Evolutionary conservation across 2,888 invertebrate genomes (phyloP), one percentile per base, ranked within the genome.

Genomic region (Tetragonula carbonaria): DNA sequence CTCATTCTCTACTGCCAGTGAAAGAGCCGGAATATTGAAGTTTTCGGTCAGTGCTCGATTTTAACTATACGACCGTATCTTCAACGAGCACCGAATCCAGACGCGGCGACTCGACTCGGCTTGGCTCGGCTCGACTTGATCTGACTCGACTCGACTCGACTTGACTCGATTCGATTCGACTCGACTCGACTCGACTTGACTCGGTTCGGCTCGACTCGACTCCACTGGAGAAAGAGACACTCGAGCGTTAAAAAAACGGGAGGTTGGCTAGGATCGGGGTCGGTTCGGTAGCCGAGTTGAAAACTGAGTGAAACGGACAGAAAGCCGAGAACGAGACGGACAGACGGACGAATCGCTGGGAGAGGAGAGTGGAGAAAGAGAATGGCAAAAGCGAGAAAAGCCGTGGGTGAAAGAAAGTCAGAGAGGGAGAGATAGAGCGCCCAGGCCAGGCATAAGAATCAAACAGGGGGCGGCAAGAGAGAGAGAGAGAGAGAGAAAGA

Each of bases 31-130:
- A 92, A 92, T 92, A 92, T 92, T 92, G 91, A 92, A 92, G 90
- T 92, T 92, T 91, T 92, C 91, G 91, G 92, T 92, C 91, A 92
- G 91, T 90, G 90, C 91, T 78, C 90, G 90, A 90, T 91, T 92
- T 91, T 90, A 91, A 91, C 90, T 91, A 86, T 91, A 91, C 91
- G 82, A 77, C 67, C 86, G 75, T 85, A 87, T 85, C 84, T 81
- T 73, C 62, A 66, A 57, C 38, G 70, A 45, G 65, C 71, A 71
- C 68, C 77, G 80, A 71, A 87, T 86, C 72, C 85, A 85, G 80
- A 86, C 76, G 67, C 76, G 85, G 85, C 78, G 79, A 75, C 81
- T 76, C 71, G 84, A 85, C 81, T 74, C 66, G 84, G 8, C 45
- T 8, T 8, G 11, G 45, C 45, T 8, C 8, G 33, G 33, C 33